These are phyloP conservation scores for Scomber japonicus DNA, from an alignment of 2,113 vertebrate species.

Conservation along the genomic window DNA sequence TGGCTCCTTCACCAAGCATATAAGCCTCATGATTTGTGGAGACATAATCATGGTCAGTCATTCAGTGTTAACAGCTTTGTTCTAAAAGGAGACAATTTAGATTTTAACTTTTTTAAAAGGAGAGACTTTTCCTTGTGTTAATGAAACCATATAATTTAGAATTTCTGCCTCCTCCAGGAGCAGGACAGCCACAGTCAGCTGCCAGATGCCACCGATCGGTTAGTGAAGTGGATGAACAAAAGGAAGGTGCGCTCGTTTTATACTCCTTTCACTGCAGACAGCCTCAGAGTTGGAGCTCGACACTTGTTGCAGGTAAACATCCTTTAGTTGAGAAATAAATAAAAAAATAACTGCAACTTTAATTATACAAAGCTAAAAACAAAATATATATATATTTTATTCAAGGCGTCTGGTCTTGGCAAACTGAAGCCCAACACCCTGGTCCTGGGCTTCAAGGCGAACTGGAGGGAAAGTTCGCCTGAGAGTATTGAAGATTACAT, in stretches of 20 bases:
- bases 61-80: neutral
- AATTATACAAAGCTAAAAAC: neutral
- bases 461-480: constrained; percentile 81
- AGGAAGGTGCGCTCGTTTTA: constrained; percentile 85
- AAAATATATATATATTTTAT: neutral
- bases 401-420: constrained; percentile 82
- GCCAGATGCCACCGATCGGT: constrained; percentile 28
- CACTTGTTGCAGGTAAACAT: constrained; percentile 83
- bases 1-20: constrained; percentile 84
- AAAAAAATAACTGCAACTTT: neutral
- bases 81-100: too few species aligned
- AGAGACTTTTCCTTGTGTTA: too few species aligned
- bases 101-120: too few species aligned
- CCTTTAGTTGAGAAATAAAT: neutral
- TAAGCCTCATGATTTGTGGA: constrained; percentile 87
- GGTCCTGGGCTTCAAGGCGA: constrained; percentile 84
- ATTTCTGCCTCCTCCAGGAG: constrained; percentile 34
- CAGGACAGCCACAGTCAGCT: constrained; percentile 47
- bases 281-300: constrained; percentile 74
- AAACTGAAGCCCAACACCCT: constrained; percentile 86
- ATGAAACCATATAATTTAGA: too few species aligned
- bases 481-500: constrained; percentile 82
- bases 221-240: constrained; percentile 82
- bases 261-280: constrained; percentile 64
- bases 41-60: constrained; percentile 81